These are phyloP conservation scores for Tapera naevia DNA, from an alignment of 2,797 vertebrate species.

Conservation along the genomic window DNA sequence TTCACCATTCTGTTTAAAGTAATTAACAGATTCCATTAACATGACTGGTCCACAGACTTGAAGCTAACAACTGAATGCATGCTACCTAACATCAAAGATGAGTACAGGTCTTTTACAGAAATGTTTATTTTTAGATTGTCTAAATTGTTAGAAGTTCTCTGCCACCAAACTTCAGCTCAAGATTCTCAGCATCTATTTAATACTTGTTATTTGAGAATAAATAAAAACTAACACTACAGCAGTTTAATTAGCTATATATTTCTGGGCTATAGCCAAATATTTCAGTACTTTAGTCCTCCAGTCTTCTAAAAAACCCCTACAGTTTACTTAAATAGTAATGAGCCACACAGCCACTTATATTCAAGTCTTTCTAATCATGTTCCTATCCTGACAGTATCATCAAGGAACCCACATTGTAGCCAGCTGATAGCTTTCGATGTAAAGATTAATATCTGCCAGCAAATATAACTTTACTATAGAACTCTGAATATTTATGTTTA, in stretches of 20 bases:
- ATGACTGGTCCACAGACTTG: neutral
- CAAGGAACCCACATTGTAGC: neutral
- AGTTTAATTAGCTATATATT: neutral
- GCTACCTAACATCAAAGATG: neutral
- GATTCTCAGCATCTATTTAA: neutral
- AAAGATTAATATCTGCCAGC: neutral
- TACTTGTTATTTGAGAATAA: neutral
- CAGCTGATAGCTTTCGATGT: neutral
- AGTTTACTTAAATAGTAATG: neutral
- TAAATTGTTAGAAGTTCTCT: neutral
- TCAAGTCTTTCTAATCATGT: neutral
- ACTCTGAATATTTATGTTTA: conserved; percentile 21
- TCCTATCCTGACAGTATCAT: neutral
- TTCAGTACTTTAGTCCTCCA: neutral
- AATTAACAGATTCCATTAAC: conserved; percentile 28
- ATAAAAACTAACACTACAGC: neutral
- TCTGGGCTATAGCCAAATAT: neutral
- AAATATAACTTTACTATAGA: neutral
- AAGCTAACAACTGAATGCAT: neutral
- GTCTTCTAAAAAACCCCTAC: neutral
- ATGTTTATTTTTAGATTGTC: neutral
- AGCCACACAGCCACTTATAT: neutral
- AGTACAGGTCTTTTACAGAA: neutral
- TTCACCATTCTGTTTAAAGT: conserved; percentile 60
- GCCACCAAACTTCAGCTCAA: neutral